Percentiles rank a stretch among this genome's conserved stretches.
Conservation (phyloP, 1,140 invertebrate species). For the Leptoteleia sp. region DNA sequence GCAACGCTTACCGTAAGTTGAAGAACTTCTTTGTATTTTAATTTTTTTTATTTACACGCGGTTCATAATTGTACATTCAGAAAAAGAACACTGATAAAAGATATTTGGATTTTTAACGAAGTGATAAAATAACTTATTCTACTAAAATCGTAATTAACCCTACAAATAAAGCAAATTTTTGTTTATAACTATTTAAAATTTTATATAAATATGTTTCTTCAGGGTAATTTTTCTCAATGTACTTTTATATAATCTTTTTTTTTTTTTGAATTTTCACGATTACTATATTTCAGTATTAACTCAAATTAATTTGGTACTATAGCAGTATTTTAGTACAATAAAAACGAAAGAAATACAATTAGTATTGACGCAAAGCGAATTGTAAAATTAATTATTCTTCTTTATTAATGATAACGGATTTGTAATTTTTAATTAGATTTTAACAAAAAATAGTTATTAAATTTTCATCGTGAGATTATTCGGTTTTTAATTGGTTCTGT, state of each 20-base stretch:
- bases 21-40: constrained; percentile 5
- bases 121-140: no score
- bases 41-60: background rate
- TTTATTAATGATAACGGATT: constrained; percentile 24
- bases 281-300: no score
- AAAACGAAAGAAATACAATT: background rate
- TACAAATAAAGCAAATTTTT: no score
- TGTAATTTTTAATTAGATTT: constrained; percentile 9
- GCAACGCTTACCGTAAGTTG: constrained; percentile 78
- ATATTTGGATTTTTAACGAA: no score
- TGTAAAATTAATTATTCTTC: background rate
- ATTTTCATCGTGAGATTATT: background rate
- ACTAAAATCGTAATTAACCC: no score
- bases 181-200: no score
- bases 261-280: background rate
- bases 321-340: no score
- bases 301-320: no score
- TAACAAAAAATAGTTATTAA: no score
- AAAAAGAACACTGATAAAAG: no score
- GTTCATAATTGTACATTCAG: no score
- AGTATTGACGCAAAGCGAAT: background rate
- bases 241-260: background rate
- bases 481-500: background rate
- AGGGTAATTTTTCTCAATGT: background rate
- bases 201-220: no score